Percentiles rank a stretch among this genome's conserved stretches.
Conservation (phyloP, 1,140 invertebrate genomes). For the Ctenoplectra terminalis region DNA sequence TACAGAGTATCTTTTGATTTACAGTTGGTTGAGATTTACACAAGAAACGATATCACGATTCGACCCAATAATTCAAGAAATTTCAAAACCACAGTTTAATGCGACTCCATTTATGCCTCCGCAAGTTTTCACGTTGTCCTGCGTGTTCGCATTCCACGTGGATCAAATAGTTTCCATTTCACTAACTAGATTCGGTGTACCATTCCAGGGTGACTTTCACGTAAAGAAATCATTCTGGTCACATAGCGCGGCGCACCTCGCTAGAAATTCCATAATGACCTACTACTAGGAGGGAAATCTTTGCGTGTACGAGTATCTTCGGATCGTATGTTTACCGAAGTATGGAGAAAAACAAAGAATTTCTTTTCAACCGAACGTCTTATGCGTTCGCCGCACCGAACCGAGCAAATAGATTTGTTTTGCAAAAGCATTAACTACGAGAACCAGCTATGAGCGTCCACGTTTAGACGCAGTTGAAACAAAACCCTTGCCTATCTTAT, state of each 20-base stretch:
- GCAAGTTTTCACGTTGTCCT: neutral
- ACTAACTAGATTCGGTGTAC: constrained; percentile 60
- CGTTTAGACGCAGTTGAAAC: neutral
- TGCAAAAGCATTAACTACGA: neutral
- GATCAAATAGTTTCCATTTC: constrained; percentile 66
- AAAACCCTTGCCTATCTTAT: constrained; percentile 7
- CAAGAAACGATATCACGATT: no score
- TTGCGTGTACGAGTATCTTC: constrained; percentile 17
- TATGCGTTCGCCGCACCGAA: neutral
- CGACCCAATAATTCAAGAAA: no score
- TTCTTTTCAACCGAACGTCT: neutral
- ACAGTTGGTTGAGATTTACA: no score
- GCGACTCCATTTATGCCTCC: neutral
- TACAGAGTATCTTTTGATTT: neutral
- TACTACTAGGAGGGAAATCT: constrained; percentile 47
- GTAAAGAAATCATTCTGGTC: constrained; percentile 69
- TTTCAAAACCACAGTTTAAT: neutral
- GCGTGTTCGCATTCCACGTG: constrained; percentile 48
- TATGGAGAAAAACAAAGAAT: constrained; percentile 22
- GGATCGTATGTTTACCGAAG: constrained; percentile 5
- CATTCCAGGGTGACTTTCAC: constrained; percentile 62
- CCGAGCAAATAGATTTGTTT: neutral
- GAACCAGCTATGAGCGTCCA: neutral
- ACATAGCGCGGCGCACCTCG: constrained; percentile 61
- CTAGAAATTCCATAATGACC: constrained; percentile 66